Evolutionary conservation across 2,113 vertebrate species (phyloP).

Genomic region (Saccopteryx leptura): DNA sequence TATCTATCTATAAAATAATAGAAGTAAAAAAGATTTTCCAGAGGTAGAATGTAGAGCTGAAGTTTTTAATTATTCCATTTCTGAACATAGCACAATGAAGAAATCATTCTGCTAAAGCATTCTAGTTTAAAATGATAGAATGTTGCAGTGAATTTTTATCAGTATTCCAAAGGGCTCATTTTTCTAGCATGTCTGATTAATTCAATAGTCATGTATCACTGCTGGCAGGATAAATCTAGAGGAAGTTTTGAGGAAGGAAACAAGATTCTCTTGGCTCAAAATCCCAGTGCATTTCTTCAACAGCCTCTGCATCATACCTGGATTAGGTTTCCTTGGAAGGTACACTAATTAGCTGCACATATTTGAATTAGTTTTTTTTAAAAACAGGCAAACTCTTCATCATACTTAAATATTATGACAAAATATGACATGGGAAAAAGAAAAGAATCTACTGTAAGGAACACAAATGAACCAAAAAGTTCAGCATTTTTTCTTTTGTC

Average conservation of each 20-base stretch:
- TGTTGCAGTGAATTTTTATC: not conserved
- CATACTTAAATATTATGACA: not conserved
- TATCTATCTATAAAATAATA: not conserved
- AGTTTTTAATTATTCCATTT: conserved; percentile 15
- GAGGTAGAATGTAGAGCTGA: not conserved
- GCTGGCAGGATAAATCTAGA: not conserved
- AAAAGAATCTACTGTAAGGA: not conserved
- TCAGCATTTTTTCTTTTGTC: not conserved
- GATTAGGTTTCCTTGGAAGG: not conserved
- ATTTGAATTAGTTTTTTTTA: not conserved
- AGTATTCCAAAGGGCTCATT: not conserved
- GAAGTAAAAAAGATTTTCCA: not conserved
- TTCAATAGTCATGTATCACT: not conserved
- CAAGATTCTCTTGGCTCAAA: not conserved
- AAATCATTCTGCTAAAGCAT: not conserved
- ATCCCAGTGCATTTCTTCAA: not conserved
- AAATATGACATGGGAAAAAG: not conserved
- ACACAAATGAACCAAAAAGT: not conserved
- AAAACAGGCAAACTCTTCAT: not conserved
- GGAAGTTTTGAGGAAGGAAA: not conserved
- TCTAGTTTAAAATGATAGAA: conserved; percentile 14
- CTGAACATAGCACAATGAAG: not conserved
- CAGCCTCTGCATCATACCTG: not conserved
- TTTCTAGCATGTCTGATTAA: not conserved
- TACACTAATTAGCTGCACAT: not conserved